Evolutionary conservation across 2,797 vertebrate species (phyloP), one percentile per base, ranked within the genome.

Genomic region (Malurus leucopterus): DNA sequence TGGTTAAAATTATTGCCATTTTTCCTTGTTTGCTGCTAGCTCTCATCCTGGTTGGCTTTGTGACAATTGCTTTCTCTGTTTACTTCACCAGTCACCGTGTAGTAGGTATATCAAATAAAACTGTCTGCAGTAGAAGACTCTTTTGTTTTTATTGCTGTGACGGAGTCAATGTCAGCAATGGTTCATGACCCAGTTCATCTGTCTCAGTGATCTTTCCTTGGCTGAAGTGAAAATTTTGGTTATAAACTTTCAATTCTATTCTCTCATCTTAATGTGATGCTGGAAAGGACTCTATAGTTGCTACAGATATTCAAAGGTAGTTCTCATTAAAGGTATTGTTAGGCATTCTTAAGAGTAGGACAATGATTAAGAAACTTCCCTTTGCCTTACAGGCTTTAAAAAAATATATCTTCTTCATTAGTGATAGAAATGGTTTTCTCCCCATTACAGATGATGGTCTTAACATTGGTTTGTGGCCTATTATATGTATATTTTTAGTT

Each of bases 131-230:
- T 57, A 16, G 51, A 76, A 90, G 84, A 94, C 27, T 81, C 50
- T 76, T 73, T 47, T 84, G n/a, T 13, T 95, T 96, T 95, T 91
- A 84, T 89, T 88, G 58, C 88, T 80, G 57, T 80, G 69, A 82
- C 75, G 85, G 93, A 94, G 89, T 92, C 71, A 92, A 79, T 55
- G 46, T 75, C 88, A 77, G 43, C 94, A 94, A 76, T 61, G 27
- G 34, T 94, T 92, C 93, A 86, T 95, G 92, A 87, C 36, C 55
- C 57, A 36, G n/a, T 93, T 91, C 81, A 82, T 93, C 85, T 88
- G 65, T 82, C 82, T 92, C 86, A 67, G 17, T 92, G 92, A 91
- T 86, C 61, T 90, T 94, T 82, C 69, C 89, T 67, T 88, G 90
- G 88, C 64, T 82, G 27, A 93, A 96, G 73, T 44, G 53, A 87